Percentiles rank a stretch among this genome's conserved stretches.
Conservation (phyloP, 1,140 invertebrate species). For the Palaemon carinicauda region DNA sequence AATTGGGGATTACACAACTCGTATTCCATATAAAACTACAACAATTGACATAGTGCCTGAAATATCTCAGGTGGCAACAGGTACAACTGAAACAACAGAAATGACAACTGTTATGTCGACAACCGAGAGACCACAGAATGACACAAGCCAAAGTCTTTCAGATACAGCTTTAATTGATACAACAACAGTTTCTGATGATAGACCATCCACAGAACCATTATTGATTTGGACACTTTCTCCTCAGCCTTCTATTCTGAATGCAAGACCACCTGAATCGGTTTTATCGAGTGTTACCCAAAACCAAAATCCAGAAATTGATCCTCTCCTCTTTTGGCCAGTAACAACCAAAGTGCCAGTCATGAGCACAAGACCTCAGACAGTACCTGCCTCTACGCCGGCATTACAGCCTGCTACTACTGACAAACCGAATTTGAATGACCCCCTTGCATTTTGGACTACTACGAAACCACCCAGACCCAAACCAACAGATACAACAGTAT, state of each 20-base stretch:
- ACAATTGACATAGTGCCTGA: no score
- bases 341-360: not conserved
- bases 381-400: no score
- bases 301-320: not conserved
- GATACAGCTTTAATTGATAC: slow-evolving; percentile 7
- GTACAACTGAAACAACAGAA: no score
- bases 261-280: not conserved
- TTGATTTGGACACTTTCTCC: slow-evolving; percentile 39
- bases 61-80: no score
- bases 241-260: slow-evolving; percentile 24
- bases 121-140: not conserved
- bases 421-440: not conserved
- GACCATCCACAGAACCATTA: not conserved
- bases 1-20: no score
- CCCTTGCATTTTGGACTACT: slow-evolving; percentile 34
- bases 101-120: not conserved
- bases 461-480: not conserved
- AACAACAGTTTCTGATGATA: not conserved
- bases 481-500: not conserved
- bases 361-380: slow-evolving; percentile 26
- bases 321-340: not conserved
- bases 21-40: no score
- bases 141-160: not conserved
- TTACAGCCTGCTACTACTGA: not conserved
- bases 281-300: not conserved